Percentiles rank a stretch among this genome's conserved stretches.
Evolutionary conservation across 2,888 invertebrate species (phyloP).

Genomic region (Drosophila aldrichi): DNA sequence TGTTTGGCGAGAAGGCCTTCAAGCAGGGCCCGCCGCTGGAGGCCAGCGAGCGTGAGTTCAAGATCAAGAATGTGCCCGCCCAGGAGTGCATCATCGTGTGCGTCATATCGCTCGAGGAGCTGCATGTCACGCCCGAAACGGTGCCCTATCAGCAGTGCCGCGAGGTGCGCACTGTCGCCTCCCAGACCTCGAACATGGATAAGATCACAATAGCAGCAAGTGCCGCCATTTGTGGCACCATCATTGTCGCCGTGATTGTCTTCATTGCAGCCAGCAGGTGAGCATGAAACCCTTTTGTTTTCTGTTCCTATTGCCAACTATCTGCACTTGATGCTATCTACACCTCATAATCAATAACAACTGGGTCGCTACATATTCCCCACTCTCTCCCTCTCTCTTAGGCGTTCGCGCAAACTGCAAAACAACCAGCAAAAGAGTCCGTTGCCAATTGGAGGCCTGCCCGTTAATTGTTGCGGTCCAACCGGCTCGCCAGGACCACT

Average conservation of each 20-base stretch:
- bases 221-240: slow-evolving; percentile 96
- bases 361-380: neutral
- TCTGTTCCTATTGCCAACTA: neutral
- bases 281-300: slow-evolving; percentile 26
- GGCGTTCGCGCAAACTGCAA: slow-evolving; percentile 92
- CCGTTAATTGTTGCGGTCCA: slow-evolving; percentile 92
- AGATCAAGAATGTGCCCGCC: slow-evolving; percentile 95
- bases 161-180: slow-evolving; percentile 94
- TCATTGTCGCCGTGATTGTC: slow-evolving; percentile 95
- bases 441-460: slow-evolving; percentile 90
- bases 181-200: slow-evolving; percentile 95
- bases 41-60: slow-evolving; percentile 95
- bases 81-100: slow-evolving; percentile 98
- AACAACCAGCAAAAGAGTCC: slow-evolving; percentile 89
- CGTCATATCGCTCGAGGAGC: slow-evolving; percentile 95
- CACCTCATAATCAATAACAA: slow-evolving; percentile 27
- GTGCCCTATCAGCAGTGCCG: slow-evolving; percentile 95
- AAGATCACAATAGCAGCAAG: slow-evolving; percentile 97
- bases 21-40: slow-evolving; percentile 96
- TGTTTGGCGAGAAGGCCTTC: slow-evolving; percentile 95
- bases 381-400: slow-evolving; percentile 59
- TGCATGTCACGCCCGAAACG: slow-evolving; percentile 93
- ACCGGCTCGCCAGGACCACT: slow-evolving; percentile 93
- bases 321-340: slow-evolving; percentile 31
- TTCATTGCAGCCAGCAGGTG: slow-evolving; percentile 93